Evolutionary conservation across 1,140 invertebrate genomes (phyloP).

Genomic region (Cotesia glomerata): DNA sequence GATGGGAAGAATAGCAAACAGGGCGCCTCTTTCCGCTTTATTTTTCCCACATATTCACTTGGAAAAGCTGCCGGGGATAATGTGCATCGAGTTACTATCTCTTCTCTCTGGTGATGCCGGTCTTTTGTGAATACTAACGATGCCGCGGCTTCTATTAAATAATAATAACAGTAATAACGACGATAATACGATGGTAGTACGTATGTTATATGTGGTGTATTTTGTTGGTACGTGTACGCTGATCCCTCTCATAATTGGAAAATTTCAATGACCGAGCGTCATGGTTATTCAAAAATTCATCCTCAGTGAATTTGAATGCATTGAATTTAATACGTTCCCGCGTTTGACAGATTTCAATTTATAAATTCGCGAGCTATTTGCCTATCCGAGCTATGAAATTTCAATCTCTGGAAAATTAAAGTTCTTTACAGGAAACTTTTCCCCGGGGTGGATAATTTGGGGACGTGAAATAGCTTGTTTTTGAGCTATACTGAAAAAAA

Average conservation of each 20-base stretch:
- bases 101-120: not conserved
- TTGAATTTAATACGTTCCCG: not conserved
- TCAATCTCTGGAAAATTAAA: too few species aligned
- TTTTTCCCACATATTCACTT: conserved; percentile 15
- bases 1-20: not conserved
- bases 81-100: conserved; percentile 25
- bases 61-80: conserved; percentile 17
- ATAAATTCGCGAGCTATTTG: not conserved
- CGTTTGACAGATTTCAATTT: conserved; percentile 3
- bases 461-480: too few species aligned
- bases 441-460: too few species aligned
- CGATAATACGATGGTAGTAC: too few species aligned
- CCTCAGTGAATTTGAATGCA: not conserved
- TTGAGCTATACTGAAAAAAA: too few species aligned
- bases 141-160: not conserved
- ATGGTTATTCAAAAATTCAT: not conserved
- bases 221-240: not conserved
- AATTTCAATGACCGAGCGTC: not conserved
- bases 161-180: not conserved
- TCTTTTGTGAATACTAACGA: not conserved
- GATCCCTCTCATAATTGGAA: not conserved
- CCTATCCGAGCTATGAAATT: too few species aligned
- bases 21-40: not conserved
- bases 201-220: too few species aligned
- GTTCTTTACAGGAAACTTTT: too few species aligned